Evolutionary conservation across 2,797 vertebrate species (phyloP).

Genomic region (Rhinella marina): DNA sequence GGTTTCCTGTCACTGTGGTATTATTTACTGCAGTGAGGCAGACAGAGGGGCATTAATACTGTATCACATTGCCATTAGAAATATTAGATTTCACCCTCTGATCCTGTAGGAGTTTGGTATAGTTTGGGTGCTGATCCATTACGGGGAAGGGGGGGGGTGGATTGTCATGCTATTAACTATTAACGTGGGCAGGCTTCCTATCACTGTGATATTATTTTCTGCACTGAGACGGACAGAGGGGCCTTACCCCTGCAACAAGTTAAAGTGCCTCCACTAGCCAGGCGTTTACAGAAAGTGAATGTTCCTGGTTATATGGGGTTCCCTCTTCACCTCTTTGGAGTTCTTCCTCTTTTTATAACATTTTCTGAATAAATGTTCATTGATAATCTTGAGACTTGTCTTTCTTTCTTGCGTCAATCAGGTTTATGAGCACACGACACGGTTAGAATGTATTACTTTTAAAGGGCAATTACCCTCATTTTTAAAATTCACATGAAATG

Average conservation of each 20-base stretch:
- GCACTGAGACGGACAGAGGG: slow-evolving; percentile 68
- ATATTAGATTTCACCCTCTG: not conserved
- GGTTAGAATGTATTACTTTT: not conserved
- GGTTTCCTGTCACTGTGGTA: slow-evolving; percentile 21
- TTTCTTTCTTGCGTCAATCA: not conserved
- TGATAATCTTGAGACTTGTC: not conserved
- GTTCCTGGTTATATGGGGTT: slow-evolving; percentile 35
- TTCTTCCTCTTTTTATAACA: slow-evolving; percentile 43
- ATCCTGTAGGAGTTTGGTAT: not conserved
- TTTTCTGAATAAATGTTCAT: slow-evolving; percentile 51
- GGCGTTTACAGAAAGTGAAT: slow-evolving; percentile 73
- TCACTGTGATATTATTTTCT: slow-evolving; percentile 57
- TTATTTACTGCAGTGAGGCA: slow-evolving; percentile 49
- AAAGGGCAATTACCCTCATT: not conserved
- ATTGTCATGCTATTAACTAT: not conserved
- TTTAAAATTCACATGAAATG: not conserved
- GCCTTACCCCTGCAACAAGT: slow-evolving; percentile 74
- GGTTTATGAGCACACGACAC: not conserved
- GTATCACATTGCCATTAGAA: slow-evolving; percentile 53
- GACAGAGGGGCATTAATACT: slow-evolving; percentile 74
- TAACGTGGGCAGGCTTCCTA: slow-evolving; percentile 19
- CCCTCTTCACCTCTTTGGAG: slow-evolving; percentile 14
- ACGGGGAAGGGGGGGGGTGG: not conserved
- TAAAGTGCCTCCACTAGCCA: slow-evolving; percentile 70
- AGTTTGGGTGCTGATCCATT: not conserved